phyloP scores from a whole-genome alignment of 2,797 vertebrate genomes.

The Leptoclinus maculatus region DNA sequence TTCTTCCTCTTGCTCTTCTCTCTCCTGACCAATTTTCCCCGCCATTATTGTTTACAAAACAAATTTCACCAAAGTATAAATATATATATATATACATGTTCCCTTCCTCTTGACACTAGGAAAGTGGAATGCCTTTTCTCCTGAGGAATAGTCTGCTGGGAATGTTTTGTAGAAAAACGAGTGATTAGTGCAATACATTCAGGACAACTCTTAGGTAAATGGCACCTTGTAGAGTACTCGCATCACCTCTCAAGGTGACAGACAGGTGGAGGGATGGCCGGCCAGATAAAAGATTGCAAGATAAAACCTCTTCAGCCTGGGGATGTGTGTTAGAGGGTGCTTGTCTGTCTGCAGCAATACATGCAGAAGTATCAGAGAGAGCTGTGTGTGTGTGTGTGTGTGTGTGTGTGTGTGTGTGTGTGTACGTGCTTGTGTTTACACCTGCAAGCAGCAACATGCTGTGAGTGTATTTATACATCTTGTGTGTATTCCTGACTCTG shows the following conservation, averaged over 20 bases:
- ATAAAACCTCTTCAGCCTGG: constrained; percentile 55
- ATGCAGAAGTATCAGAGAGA: constrained; percentile 24
- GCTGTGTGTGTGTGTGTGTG: neutral
- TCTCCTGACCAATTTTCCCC: neutral
- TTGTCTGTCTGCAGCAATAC: constrained; percentile 46
- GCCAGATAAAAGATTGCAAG: constrained; percentile 48
- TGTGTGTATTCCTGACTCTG: constrained; percentile 22
- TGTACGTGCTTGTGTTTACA: constrained; percentile 21
- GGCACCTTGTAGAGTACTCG: constrained; percentile 42
- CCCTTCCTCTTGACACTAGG: neutral
- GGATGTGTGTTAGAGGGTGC: constrained; percentile 58
- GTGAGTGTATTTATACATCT: neutral
- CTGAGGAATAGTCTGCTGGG: neutral
- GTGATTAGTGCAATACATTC: constrained; percentile 43
- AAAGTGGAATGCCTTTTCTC: neutral
- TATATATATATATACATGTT: neutral
- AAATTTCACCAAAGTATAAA: neutral
- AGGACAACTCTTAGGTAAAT: constrained; percentile 35
- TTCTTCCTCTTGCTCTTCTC: neutral
- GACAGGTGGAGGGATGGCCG: constrained; percentile 50
- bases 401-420: constrained; percentile 2
- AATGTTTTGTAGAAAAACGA: constrained; percentile 21
- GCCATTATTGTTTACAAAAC: neutral
- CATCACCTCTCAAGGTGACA: constrained; percentile 53
- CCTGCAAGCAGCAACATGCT: constrained; percentile 28